These are phyloP conservation scores for Coboldia fuscipes DNA, from an alignment of 1,140 invertebrate genomes.

Conservation along the genomic window DNA sequence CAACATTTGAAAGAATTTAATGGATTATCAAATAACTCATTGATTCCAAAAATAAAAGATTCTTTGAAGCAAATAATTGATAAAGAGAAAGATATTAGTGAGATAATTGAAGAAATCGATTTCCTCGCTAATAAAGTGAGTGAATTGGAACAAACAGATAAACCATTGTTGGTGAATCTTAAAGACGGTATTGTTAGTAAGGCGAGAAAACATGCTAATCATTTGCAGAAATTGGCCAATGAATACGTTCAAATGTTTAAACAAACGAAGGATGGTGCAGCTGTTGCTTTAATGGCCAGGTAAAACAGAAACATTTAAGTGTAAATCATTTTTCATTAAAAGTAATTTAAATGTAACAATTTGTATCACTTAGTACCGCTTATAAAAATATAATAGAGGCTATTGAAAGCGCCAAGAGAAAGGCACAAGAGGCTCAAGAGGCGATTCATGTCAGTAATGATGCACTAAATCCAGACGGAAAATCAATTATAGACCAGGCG, in stretches of 20 bases:
- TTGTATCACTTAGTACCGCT: conserved; percentile 33
- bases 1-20: conserved; percentile 7
- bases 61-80: conserved; percentile 5
- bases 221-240: conserved; percentile 35
- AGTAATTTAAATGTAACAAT: conserved; percentile 1
- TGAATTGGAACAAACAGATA: conserved; percentile 8
- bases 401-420: conserved; percentile 37
- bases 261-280: conserved; percentile 16
- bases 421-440: conserved; percentile 32
- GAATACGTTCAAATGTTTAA: conserved; percentile 27
- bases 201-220: conserved; percentile 46
- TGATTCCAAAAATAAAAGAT: conserved; percentile 8
- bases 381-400: conserved; percentile 58
- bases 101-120: conserved; percentile 5
- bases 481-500: conserved; percentile 24
- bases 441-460: conserved; percentile 21
- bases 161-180: conserved; percentile 24
- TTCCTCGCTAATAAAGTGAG: conserved; percentile 8
- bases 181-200: too few species aligned
- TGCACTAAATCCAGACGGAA: conserved; percentile 16
- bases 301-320: conserved; percentile 9
- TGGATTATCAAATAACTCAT: conserved; percentile 10
- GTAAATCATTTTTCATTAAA: conserved; percentile 4
- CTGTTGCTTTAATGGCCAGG: conserved; percentile 21
- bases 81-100: neutral